These are phyloP conservation scores for Dasypolia templi DNA, from an alignment of 2,888 invertebrate genomes.

Conservation along the genomic window DNA sequence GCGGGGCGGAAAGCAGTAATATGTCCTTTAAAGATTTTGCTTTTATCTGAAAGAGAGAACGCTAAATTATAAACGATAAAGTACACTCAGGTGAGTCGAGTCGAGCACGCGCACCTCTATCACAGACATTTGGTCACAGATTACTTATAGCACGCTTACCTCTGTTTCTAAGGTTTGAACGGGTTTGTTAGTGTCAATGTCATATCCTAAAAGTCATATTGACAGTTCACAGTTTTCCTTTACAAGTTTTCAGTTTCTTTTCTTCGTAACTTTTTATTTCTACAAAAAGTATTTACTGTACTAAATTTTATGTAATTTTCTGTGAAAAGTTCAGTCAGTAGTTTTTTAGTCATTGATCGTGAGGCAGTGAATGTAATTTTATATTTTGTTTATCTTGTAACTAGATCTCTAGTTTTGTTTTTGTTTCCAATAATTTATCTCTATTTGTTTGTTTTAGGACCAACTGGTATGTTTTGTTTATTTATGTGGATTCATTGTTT, in stretches of 20 bases:
- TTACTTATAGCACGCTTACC: too few relatives aligned
- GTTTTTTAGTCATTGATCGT: neutral
- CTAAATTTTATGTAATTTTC: neutral
- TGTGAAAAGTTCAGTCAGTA: neutral
- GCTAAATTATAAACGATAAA: neutral
- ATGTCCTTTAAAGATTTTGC: neutral
- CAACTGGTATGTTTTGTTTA: slow-evolving; percentile 28
- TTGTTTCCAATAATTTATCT: slow-evolving; percentile 20
- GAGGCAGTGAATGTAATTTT: neutral
- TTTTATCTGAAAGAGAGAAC: neutral
- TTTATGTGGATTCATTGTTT: neutral
- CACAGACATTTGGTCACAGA: too few relatives aligned
- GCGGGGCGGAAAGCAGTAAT: neutral
- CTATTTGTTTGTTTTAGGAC: slow-evolving; percentile 19
- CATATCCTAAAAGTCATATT: neutral
- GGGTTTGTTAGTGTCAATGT: neutral
- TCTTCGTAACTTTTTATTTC: neutral
- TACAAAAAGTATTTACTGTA: neutral
- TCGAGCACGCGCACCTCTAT: too few relatives aligned
- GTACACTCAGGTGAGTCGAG: too few relatives aligned
- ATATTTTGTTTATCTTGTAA: slow-evolving; percentile 6
- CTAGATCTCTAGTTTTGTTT: slow-evolving; percentile 17
- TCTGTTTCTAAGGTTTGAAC: too few relatives aligned
- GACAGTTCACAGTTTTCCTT: slow-evolving; percentile 8
- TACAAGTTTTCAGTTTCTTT: slow-evolving; percentile 6